Base-by-base conservation (phyloP, 2,888 invertebrate genomes). In the Labia minor region DNA sequence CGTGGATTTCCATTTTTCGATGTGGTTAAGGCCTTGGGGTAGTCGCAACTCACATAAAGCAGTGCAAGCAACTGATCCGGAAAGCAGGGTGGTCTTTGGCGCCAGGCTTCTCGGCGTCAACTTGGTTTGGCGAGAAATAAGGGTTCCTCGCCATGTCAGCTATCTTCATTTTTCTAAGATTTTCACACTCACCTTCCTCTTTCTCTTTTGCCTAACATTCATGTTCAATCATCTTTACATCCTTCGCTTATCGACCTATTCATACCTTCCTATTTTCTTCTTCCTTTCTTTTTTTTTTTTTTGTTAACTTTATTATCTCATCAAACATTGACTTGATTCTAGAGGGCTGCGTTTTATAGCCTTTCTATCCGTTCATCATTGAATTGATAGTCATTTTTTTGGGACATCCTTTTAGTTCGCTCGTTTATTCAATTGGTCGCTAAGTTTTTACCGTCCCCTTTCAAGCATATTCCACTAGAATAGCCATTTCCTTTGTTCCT, bases 11-110 rank as follows among this genome's bases (percentile, higher is more conserved):
- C 49, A 49, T 49, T 49, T 49, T 49, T 49, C 49, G 49, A 4
- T 49, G 49, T 49, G 49, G 49, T 49, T 49, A 49, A 49, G 16
- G 49, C 49, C 49, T 49, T 49, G 49, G 49, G 49, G 49, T 49
- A 49, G 49, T 49, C 49, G 49, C 49, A 49, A 49, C n/a, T 49
- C 16, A 3, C 49, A 49, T 49, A 49, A 49, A 49, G 49, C 49
- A 49, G 16, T 11, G n/a, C 49, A 8, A 16, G 6, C 49, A 49
- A 49, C n/a, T 49, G 49, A 49, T 49, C 49, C 49, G 49, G 49
- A 49, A 49, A 49, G 49, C 49, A 49, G 26, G 26, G 26, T 26
- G 26, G 49, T 49, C 49, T n/a, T 49, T 16, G 49, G 49, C 49
- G 49, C 49, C 49, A 49, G 49, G 49, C 49, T n/a, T 49, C 49